Conservation (phyloP, 2,797 vertebrate species). For the Melanogrammus aeglefinus region DNA sequence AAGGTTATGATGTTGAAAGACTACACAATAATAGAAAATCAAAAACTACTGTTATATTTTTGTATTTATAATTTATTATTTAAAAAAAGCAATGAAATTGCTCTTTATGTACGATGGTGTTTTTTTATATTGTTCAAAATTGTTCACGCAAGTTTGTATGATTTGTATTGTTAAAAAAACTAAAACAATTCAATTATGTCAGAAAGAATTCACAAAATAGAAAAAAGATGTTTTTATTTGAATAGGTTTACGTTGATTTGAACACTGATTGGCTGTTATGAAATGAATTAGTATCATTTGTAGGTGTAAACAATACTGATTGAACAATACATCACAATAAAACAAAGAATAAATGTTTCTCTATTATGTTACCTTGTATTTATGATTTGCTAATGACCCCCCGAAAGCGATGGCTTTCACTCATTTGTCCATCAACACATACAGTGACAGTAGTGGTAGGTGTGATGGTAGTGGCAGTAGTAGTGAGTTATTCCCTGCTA, state of each 20-base stretch:
- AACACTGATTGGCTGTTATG: conserved; percentile 4
- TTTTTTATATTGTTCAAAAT: conserved; percentile 3
- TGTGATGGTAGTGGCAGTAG: too few species aligned
- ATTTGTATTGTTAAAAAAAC: neutral
- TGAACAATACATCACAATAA: conserved; percentile 4
- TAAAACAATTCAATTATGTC: neutral
- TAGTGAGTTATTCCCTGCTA: too few species aligned
- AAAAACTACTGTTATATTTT: conserved; percentile 46
- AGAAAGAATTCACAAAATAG: neutral
- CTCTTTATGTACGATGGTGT: conserved; percentile 32
- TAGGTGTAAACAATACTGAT: neutral
- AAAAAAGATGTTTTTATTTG: neutral
- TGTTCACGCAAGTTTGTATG: conserved; percentile 2
- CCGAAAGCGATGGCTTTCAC: neutral
- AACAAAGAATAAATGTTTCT: neutral
- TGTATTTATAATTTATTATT: conserved; percentile 62
- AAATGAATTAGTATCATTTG: neutral
- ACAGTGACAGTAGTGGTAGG: too few species aligned
- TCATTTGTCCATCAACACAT: neutral
- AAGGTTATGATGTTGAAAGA: conserved; percentile 32
- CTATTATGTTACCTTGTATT: neutral
- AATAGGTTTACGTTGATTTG: neutral
- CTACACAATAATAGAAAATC: conserved; percentile 32
- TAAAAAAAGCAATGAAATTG: conserved; percentile 25
- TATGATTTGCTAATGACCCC: neutral